Base-by-base conservation (phyloP, 1,140 invertebrate species). In the Eupristina koningsbergeri region DNA sequence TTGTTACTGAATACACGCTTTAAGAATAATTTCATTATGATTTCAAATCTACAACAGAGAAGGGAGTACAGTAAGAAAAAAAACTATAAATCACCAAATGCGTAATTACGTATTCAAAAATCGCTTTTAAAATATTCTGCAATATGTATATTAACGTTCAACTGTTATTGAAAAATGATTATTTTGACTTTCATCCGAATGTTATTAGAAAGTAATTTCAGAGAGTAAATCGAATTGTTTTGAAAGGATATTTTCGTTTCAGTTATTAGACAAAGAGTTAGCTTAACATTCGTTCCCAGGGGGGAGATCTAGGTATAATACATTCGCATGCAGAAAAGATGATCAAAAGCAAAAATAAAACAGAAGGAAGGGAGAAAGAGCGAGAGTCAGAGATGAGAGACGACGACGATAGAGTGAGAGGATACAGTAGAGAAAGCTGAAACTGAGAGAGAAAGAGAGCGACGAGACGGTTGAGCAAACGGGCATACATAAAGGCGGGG, bases 311-410 rank as follows among this genome's bases (percentile, higher is more conserved):
- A 80, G 71, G 71, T 50, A 84, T 84, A 84, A 84, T 80, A 76
- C 83, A 74, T 84, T 84, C 78, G 78, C 78, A 80, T 80, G 83
- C 58, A 84, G 78, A 84, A 84, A 84, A 80, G 78, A 84, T 84
- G 83, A 84, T 84, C 83, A 84, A 84, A 80, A 84, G 78, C 78
- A 69, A 80, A 84, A 84, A 84, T 61, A 80, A 84, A 84, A 81
- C 71, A 41, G 81, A 83, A 53, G 50, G 45, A 79, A 79, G 47
- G 78, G 71, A 36, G 67, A 26, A 76, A 84, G 69, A 79, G 80
- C 53, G 80, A 22, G 41, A 36, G 36, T 41, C 67, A 3, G 47
- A 50, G 73, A 50, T 50, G 73, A 78, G 41, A 58, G 82, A 81
- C 80, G 82, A 83, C 64, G 78, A 83, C 64, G 78, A 86, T 17